A percentile compares a stretch with the other conserved stretches of the same genome.
Evolutionary conservation across 1,140 invertebrate genomes (phyloP).

Genomic region (Plectrocnemia conspersa): DNA sequence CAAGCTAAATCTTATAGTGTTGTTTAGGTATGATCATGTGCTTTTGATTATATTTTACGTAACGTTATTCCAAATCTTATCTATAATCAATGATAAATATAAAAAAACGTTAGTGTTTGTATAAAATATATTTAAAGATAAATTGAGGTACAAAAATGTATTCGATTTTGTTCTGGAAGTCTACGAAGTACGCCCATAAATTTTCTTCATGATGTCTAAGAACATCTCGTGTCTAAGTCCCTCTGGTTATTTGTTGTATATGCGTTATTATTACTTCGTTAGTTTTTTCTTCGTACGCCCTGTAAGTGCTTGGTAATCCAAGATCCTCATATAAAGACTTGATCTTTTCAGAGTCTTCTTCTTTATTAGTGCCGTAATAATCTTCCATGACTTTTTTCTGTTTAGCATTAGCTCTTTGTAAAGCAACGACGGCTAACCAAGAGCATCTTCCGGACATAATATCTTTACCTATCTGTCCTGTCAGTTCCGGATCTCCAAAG

Average conservation of each 20-base stretch:
- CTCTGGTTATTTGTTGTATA: slow-evolving; percentile 77
- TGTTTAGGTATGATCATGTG: no score
- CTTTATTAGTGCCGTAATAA: slow-evolving; percentile 66
- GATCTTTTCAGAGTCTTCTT: slow-evolving; percentile 62
- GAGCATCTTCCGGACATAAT: slow-evolving; percentile 89
- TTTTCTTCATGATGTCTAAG: slow-evolving; percentile 73
- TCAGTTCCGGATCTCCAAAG: slow-evolving; percentile 69
- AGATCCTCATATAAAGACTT: slow-evolving; percentile 75
- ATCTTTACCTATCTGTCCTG: slow-evolving; percentile 82
- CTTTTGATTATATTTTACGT: no score
- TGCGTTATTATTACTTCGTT: slow-evolving; percentile 76
- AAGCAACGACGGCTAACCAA: slow-evolving; percentile 79
- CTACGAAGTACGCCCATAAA: slow-evolving; percentile 57
- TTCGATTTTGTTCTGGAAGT: no score
- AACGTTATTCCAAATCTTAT: no score
- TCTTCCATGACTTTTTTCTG: slow-evolving; percentile 66
- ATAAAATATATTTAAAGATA: no score
- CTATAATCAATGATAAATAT: no score
- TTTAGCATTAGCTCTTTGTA: slow-evolving; percentile 61
- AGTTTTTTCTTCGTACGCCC: slow-evolving; percentile 74
- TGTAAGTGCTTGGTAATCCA: slow-evolving; percentile 63
- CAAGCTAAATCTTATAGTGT: no score
- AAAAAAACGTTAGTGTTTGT: no score
- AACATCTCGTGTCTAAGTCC: slow-evolving; percentile 75
- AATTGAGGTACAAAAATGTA: no score